These are phyloP conservation scores for Congeria kusceri DNA, from an alignment of 2,888 invertebrate genomes.

Conservation along the genomic window DNA sequence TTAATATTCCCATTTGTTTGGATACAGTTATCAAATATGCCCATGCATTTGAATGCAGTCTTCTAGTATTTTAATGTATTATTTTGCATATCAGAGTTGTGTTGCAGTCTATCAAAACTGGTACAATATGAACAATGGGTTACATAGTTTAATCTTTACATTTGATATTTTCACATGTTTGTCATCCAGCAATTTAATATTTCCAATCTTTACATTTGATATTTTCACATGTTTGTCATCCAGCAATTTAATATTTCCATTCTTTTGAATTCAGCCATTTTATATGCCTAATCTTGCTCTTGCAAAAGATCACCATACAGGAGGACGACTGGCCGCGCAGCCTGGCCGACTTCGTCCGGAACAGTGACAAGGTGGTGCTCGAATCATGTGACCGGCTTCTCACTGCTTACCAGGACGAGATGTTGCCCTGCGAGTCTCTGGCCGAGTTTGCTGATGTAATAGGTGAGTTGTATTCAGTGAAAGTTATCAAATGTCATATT, in stretches of 20 bases:
- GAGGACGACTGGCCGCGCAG: conserved; percentile 91
- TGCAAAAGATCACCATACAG: conserved; percentile 88
- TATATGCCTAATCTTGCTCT: conserved; percentile 42
- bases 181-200: no score
- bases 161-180: no score
- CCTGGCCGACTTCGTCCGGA: conserved; percentile 96
- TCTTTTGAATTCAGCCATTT: background rate
- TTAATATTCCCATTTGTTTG: no score
- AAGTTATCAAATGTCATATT: no score
- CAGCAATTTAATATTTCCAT: background rate
- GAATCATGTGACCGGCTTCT: conserved; percentile 95
- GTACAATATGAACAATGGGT: no score
- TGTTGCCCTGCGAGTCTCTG: conserved; percentile 95
- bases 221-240: background rate
- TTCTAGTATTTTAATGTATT: no score
- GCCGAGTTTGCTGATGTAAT: conserved; percentile 97
- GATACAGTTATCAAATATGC: no score
- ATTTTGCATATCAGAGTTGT: no score
- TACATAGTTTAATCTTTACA: no score
- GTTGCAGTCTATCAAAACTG: no score
- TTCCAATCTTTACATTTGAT: no score
- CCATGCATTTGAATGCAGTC: no score
- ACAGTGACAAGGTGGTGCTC: conserved; percentile 95
- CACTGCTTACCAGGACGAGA: conserved; percentile 93
- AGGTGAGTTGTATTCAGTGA: conserved; percentile 89